phyloP scores from a whole-genome alignment of 1,140 invertebrate species.

The Zaprionus tsacasi region DNA sequence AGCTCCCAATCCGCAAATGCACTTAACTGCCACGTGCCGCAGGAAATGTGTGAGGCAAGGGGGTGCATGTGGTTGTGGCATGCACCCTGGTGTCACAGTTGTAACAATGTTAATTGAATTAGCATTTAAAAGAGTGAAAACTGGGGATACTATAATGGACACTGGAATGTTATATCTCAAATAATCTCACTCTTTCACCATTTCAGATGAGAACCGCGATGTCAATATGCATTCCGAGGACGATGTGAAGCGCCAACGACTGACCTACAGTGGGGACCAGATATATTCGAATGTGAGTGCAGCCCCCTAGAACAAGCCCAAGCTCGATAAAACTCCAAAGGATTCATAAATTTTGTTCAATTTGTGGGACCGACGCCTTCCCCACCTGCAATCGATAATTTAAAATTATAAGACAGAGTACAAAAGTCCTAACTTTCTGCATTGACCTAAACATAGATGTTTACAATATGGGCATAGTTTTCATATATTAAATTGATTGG shows the following conservation, averaged over 20 bases:
- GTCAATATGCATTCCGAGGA: slow-evolving; percentile 93
- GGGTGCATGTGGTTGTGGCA: slow-evolving; percentile 2
- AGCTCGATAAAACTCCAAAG: too few relatives aligned
- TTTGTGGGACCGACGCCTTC: too few relatives aligned
- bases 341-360: too few relatives aligned
- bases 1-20: slow-evolving; percentile 47
- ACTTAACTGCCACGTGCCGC: slow-evolving; percentile 66
- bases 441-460: too few relatives aligned
- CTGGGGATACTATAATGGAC: neutral
- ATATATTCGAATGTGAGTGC: slow-evolving; percentile 93
- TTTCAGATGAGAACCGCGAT: slow-evolving; percentile 91
- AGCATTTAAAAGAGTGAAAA: slow-evolving; percentile 8
- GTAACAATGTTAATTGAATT: slow-evolving; percentile 42
- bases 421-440: too few relatives aligned
- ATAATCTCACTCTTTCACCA: neutral
- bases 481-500: too few relatives aligned
- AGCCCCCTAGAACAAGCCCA: neutral
- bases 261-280: slow-evolving; percentile 95
- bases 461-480: too few relatives aligned
- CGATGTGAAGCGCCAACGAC: slow-evolving; percentile 93
- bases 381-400: too few relatives aligned
- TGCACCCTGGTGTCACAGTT: slow-evolving; percentile 6
- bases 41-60: neutral
- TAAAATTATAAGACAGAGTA: too few relatives aligned
- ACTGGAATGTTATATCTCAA: neutral